phyloP scores from a whole-genome alignment of 2,888 invertebrate species.

The Hecatera dysodea region DNA sequence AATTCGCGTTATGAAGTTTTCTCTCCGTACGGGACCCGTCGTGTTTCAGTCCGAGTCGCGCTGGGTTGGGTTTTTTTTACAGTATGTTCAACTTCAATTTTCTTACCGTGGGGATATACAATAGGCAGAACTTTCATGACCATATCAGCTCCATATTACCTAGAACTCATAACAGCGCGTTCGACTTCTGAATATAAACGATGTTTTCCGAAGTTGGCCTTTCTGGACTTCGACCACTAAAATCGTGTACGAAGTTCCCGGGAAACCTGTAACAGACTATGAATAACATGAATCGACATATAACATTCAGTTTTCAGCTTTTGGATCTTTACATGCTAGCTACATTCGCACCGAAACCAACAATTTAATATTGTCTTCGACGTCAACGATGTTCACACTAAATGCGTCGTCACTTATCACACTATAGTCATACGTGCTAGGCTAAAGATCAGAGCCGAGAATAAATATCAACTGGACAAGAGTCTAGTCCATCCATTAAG shows the following conservation, averaged over 20 bases:
- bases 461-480: conserved; percentile 39
- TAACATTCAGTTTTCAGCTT: too few species aligned
- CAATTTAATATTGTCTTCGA: neutral
- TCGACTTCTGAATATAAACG: neutral
- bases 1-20: neutral
- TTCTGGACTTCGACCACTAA: too few species aligned
- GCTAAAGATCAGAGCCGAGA: conserved; percentile 43
- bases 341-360: neutral
- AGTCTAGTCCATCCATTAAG: conserved; percentile 12
- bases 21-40: too few species aligned
- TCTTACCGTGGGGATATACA: neutral
- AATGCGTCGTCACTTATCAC: conserved; percentile 28
- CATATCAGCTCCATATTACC: neutral
- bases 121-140: neutral
- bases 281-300: too few species aligned
- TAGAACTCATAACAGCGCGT: neutral
- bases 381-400: conserved; percentile 19
- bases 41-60: too few species aligned
- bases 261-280: too few species aligned
- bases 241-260: too few species aligned
- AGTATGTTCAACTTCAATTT: neutral
- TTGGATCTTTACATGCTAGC: too few species aligned
- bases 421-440: conserved; percentile 27
- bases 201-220: neutral
- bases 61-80: neutral